Conservation (phyloP, 2,888 invertebrate genomes). For the Tiliacea aurago region DNA sequence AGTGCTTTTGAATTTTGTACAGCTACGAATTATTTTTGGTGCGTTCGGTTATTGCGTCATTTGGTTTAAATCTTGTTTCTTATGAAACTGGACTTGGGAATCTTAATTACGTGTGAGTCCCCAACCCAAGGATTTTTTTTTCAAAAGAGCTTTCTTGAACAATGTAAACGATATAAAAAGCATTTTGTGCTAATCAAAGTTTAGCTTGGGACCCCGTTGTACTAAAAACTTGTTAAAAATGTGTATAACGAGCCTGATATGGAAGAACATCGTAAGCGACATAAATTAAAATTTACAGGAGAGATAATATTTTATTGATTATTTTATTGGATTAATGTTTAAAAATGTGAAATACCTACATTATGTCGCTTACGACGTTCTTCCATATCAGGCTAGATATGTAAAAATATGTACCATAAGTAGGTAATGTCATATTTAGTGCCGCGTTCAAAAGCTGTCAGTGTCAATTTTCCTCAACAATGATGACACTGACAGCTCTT, state of each 20-base stretch:
- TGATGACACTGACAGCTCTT: not conserved
- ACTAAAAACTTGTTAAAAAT: not conserved
- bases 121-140: not conserved
- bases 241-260: too few relatives aligned
- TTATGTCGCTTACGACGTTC: too few relatives aligned
- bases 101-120: not conserved
- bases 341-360: too few relatives aligned
- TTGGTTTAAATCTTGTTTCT: not conserved
- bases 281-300: too few relatives aligned
- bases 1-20: not conserved
- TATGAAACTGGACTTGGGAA: not conserved
- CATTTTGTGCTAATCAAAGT: not conserved
- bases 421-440: too few relatives aligned
- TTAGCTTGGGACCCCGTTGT: not conserved
- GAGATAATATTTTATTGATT: too few relatives aligned
- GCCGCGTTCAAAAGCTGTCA: not conserved
- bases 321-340: too few relatives aligned
- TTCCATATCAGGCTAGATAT: too few relatives aligned
- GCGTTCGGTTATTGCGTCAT: not conserved
- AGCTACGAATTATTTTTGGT: conserved; percentile 7
- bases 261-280: too few relatives aligned
- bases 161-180: not conserved
- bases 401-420: too few relatives aligned
- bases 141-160: not conserved
- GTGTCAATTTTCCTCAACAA: not conserved